Evolutionary conservation across 1,140 invertebrate genomes (phyloP), one percentile per base, ranked within the genome.

Genomic region (Drosophila jambulina): DNA sequence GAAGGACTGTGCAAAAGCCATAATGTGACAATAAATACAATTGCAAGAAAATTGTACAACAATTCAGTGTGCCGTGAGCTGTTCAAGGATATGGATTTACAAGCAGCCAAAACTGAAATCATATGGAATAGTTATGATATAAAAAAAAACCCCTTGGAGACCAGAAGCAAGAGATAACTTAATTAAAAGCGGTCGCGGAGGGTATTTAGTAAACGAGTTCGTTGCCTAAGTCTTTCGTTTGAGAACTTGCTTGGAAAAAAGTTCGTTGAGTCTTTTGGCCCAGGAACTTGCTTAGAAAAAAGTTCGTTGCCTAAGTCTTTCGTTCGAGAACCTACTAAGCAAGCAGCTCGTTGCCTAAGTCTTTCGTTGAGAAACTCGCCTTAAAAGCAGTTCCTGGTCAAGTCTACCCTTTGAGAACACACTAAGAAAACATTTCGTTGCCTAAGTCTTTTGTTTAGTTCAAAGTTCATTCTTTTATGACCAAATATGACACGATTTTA

Each of bases 151-250:
- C 21, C 62, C 21, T 29, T 19, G 49, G 21, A 43, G 36, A 72
- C 53, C n/a, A 59, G 53, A 59, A 72, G 38, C 21, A 19, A 59
- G n/a, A 34, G 46, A 75, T 61, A 46, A 63, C 51, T 75, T n/a
- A 65, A 56, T 25, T 56, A 38, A 38, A 38, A 43, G 46, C 43
- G n/a, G 34, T 29, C 15, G 56, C 29, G 7, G 7, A 19, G 49
- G 48, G 21, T 23, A 1, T 51, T 21, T 17, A 68, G 15, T 17
- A 64, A 59, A 67, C 67, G 42, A 78, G 70, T 82, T 84, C 43
- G 82, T 67, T 67, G 57, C 60, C 61, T 23, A 72, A 86, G 75
- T 79, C 80, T 78, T 78, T 80, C 43, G 13, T 15, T 25, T 2
- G 1, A 53, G 29, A 53, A 34, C 12, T 53, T 2, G 12, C 12